These are phyloP conservation scores for Patiria pectinifera DNA, from an alignment of 53 echinoderm and acorn worm species.

Conservation along the genomic window DNA sequence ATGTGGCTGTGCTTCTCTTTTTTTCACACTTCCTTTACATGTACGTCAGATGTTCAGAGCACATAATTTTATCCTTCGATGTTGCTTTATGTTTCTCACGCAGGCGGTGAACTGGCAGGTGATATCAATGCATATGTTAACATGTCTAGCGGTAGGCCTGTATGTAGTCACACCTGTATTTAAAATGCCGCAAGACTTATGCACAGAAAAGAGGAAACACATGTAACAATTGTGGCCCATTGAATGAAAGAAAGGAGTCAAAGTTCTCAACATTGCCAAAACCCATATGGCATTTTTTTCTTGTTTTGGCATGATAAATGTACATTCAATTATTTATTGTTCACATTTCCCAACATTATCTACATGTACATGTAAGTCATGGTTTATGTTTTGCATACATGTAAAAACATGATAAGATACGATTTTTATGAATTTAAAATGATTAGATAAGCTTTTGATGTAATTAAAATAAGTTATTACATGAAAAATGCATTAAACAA, in stretches of 20 bases:
- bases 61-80: background rate
- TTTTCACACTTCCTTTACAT: background rate
- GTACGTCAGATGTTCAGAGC: background rate
- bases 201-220: too few relatives aligned
- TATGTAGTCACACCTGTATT: too few relatives aligned
- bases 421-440: background rate
- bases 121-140: background rate
- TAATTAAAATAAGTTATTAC: background rate
- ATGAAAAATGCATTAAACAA: background rate
- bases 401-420: background rate
- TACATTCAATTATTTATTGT: too few relatives aligned
- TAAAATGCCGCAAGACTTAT: too few relatives aligned
- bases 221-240: too few relatives aligned
- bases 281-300: too few relatives aligned
- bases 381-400: background rate
- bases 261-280: too few relatives aligned
- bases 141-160: background rate
- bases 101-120: background rate
- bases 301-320: too few relatives aligned
- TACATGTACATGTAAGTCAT: too few relatives aligned
- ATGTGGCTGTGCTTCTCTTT: background rate
- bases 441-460: background rate
- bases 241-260: too few relatives aligned
- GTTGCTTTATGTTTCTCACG: background rate
- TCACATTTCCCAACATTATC: too few relatives aligned